A percentile compares a stretch with the other conserved stretches of the same genome.
Conservation (phyloP, 2,797 vertebrate genomes). For the Ficedula albicollis region DNA sequence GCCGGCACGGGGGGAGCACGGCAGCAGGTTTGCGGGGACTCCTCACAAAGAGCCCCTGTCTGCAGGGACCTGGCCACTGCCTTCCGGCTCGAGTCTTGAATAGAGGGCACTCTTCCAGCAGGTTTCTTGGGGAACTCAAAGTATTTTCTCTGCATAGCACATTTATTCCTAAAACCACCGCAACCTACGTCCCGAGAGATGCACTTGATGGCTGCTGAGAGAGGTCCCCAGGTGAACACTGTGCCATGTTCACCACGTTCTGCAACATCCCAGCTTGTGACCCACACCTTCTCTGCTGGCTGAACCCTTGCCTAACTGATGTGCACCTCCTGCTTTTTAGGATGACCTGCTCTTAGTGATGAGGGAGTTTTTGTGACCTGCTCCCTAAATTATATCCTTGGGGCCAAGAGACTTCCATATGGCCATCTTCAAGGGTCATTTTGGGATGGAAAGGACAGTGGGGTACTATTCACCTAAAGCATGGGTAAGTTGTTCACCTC, state of each 20-base stretch:
- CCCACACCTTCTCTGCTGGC: not conserved
- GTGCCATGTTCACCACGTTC: not conserved
- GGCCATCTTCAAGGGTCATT: not conserved
- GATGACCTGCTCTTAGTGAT: not conserved
- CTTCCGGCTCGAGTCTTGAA: not conserved
- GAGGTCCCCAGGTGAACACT: not conserved
- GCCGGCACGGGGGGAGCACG: fast-evolving
- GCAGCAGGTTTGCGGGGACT: not conserved
- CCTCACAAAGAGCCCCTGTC: slow-evolving; percentile 54
- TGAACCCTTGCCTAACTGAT: not conserved
- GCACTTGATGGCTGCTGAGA: not conserved
- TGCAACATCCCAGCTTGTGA: not conserved
- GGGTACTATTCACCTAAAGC: not conserved
- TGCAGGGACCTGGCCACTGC: not conserved
- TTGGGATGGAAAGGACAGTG: not conserved
- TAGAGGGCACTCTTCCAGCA: slow-evolving; percentile 1
- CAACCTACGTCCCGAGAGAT: not conserved
- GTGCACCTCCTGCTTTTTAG: not conserved
- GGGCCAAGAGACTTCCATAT: not conserved
- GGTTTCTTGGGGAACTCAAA: not conserved
- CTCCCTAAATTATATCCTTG: not conserved
- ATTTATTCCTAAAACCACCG: not conserved
- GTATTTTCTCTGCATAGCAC: not conserved
- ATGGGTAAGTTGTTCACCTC: not conserved
- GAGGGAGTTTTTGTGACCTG: not conserved